Evolutionary conservation across 2,888 invertebrate species (phyloP).

Genomic region (Micoletzkya japonica): DNA sequence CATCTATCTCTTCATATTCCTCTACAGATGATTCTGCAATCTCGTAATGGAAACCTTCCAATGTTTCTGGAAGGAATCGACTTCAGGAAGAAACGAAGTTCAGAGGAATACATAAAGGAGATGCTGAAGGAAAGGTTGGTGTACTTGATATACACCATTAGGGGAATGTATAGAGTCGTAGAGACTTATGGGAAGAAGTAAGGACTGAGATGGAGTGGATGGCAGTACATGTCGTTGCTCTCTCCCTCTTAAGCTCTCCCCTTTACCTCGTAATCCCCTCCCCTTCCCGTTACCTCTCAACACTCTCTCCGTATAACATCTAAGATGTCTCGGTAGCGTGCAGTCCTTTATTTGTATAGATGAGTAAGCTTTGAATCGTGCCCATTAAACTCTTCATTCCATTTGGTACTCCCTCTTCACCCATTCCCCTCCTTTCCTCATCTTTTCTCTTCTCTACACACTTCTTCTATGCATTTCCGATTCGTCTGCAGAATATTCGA

Average conservation of each 20-base stretch:
- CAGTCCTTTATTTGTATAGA: too few relatives aligned
- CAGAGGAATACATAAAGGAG: conserved; percentile 4
- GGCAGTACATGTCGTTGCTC: background rate
- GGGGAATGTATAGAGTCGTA: too few relatives aligned
- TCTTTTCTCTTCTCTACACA: background rate
- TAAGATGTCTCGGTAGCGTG: too few relatives aligned
- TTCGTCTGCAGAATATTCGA: too few relatives aligned
- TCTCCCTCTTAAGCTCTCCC: background rate
- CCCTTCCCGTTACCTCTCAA: too few relatives aligned
- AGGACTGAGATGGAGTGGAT: too few relatives aligned
- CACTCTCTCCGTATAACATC: too few relatives aligned
- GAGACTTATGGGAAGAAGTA: too few relatives aligned
- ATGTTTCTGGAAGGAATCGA: conserved; percentile 17
- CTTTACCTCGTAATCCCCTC: too few relatives aligned
- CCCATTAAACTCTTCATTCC: too few relatives aligned
- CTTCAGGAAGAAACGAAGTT: background rate
- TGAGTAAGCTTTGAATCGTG: too few relatives aligned
- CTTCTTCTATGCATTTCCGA: background rate
- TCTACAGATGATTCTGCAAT: conserved; percentile 1
- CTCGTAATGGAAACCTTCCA: conserved; percentile 13
- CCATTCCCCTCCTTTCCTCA: background rate
- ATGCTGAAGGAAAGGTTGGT: conserved; percentile 1
- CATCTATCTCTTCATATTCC: background rate
- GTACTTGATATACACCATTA: background rate
- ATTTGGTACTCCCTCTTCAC: too few relatives aligned